phyloP scores from a whole-genome alignment of 2,113 vertebrate species.

The Prunella fulvescens region DNA sequence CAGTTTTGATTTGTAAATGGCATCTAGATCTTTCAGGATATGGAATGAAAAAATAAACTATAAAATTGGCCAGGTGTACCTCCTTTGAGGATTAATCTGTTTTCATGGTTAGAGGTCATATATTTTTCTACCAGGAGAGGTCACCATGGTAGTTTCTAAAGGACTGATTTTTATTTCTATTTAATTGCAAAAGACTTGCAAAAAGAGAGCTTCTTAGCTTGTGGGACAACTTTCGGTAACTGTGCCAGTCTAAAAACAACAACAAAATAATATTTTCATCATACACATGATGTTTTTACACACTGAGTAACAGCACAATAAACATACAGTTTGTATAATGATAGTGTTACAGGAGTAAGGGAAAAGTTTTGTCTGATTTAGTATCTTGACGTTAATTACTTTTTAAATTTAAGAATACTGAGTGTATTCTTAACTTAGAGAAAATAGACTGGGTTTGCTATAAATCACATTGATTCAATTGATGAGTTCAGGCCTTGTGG shows the following conservation, averaged over 20 bases:
- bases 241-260: background rate
- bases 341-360: background rate
- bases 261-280: background rate
- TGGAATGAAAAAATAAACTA: background rate
- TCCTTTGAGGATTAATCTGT: background rate
- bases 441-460: background rate
- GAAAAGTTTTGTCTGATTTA: background rate
- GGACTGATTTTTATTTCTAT: background rate
- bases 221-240: background rate
- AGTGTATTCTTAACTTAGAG: background rate
- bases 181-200: background rate
- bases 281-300: background rate
- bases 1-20: background rate
- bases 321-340: background rate
- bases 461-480: background rate
- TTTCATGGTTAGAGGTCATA: background rate
- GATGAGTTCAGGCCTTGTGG: background rate
- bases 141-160: slow-evolving; percentile 22
- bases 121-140: slow-evolving; percentile 53
- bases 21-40: background rate
- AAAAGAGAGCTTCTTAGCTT: background rate
- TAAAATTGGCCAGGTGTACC: background rate
- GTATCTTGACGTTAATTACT: background rate
- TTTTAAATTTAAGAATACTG: background rate
- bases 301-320: background rate